Conservation (phyloP, 2,113 vertebrate species). For the Notarius quadriscutis region DNA sequence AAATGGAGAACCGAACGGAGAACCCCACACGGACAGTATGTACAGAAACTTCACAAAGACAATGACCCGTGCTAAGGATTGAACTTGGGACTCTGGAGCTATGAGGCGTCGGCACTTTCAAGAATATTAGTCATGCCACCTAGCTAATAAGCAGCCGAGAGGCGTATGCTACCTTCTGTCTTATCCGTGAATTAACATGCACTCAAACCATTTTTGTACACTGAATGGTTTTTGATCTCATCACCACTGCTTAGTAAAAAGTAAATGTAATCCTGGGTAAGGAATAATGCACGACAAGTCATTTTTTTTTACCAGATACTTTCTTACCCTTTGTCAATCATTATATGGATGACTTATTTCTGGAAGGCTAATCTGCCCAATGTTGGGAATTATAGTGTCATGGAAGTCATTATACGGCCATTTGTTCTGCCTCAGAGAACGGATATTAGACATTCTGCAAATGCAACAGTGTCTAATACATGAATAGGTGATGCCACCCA, state of each 20-base stretch:
- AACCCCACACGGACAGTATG: background rate
- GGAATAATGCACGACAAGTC: background rate
- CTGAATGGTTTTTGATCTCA: background rate
- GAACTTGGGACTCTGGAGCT: too few species aligned
- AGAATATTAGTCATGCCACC: background rate
- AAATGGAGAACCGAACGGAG: background rate
- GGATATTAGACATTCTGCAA: background rate
- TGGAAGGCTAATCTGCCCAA: background rate
- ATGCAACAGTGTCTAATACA: background rate
- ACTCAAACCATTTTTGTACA: background rate
- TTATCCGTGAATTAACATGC: background rate
- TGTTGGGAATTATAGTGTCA: background rate
- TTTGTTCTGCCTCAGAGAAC: background rate
- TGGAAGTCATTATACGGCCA: background rate
- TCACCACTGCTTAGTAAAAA: background rate
- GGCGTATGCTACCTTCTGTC: background rate
- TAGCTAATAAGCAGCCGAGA: background rate
- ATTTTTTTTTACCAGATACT: background rate
- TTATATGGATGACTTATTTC: background rate
- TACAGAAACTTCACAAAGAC: background rate
- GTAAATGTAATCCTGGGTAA: background rate
- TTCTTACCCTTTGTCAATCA: background rate
- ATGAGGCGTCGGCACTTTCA: background rate
- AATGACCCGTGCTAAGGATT: background rate
- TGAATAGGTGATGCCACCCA: background rate